Evolutionary conservation across 2,113 vertebrate species (phyloP).

Genomic region (Pogonocichla stellata): DNA sequence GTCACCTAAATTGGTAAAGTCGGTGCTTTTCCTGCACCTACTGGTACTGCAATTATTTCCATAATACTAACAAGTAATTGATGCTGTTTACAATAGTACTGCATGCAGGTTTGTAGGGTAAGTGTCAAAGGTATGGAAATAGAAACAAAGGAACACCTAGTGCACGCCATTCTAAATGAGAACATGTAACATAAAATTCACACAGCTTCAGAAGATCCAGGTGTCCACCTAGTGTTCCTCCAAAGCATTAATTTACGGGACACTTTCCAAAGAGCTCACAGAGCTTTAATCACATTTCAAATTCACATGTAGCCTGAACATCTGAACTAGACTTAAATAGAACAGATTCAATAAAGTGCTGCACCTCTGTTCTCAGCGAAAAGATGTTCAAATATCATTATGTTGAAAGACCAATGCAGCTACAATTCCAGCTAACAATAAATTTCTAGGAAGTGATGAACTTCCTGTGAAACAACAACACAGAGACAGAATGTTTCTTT

Average conservation of each 20-base stretch:
- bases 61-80: not conserved
- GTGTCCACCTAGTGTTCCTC: slow-evolving; percentile 41
- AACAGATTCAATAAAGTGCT: not conserved
- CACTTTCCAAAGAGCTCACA: not conserved
- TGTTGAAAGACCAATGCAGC: not conserved
- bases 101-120: not conserved
- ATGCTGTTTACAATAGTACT: not conserved
- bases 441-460: not conserved
- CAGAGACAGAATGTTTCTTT: not conserved
- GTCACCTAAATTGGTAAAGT: not conserved
- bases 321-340: not conserved
- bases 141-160: not conserved
- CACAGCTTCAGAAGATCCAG: slow-evolving; percentile 35
- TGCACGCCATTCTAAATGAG: not conserved
- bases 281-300: not conserved
- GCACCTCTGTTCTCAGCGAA: not conserved
- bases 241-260: not conserved
- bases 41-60: not conserved
- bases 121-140: not conserved
- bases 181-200: not conserved
- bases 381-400: not conserved
- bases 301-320: not conserved
- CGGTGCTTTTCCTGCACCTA: not conserved
- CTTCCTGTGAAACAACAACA: not conserved
- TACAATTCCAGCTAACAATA: not conserved